Percentiles rank a stretch among this genome's conserved stretches.
Evolutionary conservation across 1,140 invertebrate genomes (phyloP).

Genomic region (Apolygus lucorum): DNA sequence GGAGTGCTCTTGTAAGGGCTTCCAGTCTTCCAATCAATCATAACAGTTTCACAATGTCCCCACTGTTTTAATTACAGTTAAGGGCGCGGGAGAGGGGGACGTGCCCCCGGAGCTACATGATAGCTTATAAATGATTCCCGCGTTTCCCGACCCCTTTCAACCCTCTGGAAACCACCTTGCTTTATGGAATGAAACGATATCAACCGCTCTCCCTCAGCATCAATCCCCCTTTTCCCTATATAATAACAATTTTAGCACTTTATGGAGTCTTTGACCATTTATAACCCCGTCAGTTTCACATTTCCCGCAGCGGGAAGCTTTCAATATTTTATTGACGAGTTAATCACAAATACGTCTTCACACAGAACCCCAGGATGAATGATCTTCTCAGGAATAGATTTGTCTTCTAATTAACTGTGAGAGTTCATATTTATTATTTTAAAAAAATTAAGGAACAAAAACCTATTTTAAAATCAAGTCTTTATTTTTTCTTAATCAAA

Average conservation of each 20-base stretch:
- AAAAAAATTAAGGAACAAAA: too few relatives aligned
- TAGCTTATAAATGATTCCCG: constrained; percentile 14
- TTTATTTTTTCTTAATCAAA: too few relatives aligned
- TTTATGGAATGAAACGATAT: neutral
- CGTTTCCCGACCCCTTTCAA: neutral
- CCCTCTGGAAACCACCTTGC: neutral
- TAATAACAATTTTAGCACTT: neutral
- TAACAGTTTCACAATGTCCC: constrained; percentile 8
- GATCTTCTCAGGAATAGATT: too few relatives aligned
- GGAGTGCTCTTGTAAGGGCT: constrained; percentile 9
- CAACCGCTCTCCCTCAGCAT: neutral
- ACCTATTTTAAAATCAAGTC: too few relatives aligned
- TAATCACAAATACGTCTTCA: too few relatives aligned
- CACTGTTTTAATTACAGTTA: constrained; percentile 2
- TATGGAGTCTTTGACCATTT: neutral
- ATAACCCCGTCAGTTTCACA: too few relatives aligned
- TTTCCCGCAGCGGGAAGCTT: too few relatives aligned
- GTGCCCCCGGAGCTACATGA: neutral
- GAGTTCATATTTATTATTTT: too few relatives aligned
- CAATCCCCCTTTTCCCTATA: neutral
- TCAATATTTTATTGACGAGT: too few relatives aligned
- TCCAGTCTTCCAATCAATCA: constrained; percentile 2
- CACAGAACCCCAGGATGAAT: too few relatives aligned
- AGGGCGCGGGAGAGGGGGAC: neutral
- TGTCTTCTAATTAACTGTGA: too few relatives aligned